phyloP scores from a whole-genome alignment of 2,888 invertebrate species.

The Drosophila buzzatii region DNA sequence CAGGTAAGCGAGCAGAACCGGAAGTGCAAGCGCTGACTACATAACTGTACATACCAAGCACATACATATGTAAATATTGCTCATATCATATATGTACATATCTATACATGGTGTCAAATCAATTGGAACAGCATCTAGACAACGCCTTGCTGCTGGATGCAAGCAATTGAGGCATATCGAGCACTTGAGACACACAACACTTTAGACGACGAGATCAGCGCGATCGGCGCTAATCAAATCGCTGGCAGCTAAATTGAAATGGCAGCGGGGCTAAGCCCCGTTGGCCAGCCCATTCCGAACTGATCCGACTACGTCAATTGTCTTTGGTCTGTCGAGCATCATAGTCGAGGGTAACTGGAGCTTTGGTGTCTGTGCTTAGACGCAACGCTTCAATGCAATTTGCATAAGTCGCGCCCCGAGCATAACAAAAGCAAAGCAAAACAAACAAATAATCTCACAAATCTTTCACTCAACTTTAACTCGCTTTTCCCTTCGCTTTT shows the following conservation, averaged over 20 bases:
- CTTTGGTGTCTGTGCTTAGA: constrained; percentile 14
- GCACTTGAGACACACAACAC: constrained; percentile 10
- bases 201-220: not conserved
- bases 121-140: constrained; percentile 56
- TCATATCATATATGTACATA: not conserved
- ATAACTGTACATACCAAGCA: not conserved
- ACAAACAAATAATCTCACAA: constrained; percentile 1
- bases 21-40: not conserved
- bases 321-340: constrained; percentile 32
- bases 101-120: constrained; percentile 51
- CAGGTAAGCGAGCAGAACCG: not conserved
- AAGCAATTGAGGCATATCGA: constrained; percentile 64
- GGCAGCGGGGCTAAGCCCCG: constrained; percentile 4
- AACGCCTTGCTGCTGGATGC: constrained; percentile 23
- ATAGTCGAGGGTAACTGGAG: constrained; percentile 26
- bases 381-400: constrained; percentile 43
- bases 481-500: constrained; percentile 25
- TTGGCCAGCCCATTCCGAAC: not conserved
- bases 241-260: constrained; percentile 44
- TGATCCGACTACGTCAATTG: constrained; percentile 33
- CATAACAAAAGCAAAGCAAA: constrained; percentile 10
- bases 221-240: constrained; percentile 51
- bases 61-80: not conserved
- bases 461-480: constrained; percentile 34
- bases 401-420: constrained; percentile 24